phyloP scores from a whole-genome alignment of 2,888 invertebrate species.

The Galeopsomyia nigrocyanea region DNA sequence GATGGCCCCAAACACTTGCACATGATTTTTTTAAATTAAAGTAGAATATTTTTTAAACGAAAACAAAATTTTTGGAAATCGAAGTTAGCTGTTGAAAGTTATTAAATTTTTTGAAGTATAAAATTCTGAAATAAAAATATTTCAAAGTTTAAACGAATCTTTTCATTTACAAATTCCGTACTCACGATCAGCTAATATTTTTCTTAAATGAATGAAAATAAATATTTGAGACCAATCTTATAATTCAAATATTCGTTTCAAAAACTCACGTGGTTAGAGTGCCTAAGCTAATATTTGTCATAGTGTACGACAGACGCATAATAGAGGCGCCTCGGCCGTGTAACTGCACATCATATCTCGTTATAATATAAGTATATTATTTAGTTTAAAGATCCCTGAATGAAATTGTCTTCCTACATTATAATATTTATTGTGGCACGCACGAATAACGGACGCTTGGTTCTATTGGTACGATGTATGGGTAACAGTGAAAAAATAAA shows the following conservation, averaged over 20 bases:
- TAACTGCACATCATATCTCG: conserved; percentile 43
- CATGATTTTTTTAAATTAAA: too few relatives aligned
- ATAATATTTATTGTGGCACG: conserved; percentile 48
- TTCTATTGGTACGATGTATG: conserved; percentile 14
- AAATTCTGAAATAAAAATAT: conserved; percentile 14
- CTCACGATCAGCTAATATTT: neutral
- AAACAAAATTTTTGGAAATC: neutral
- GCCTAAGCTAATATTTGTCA: conserved; percentile 30
- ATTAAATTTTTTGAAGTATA: neutral
- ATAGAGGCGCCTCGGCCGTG: conserved; percentile 5
- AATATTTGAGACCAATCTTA: conserved; percentile 3
- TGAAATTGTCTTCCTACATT: conserved; percentile 42
- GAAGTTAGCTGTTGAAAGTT: too few relatives aligned
- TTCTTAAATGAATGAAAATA: neutral
- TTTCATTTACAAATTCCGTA: neutral
- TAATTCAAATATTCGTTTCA: neutral
- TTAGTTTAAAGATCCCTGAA: conserved; percentile 67
- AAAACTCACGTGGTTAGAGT: conserved; percentile 10
- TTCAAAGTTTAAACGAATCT: conserved; percentile 4
- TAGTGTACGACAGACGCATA: conserved; percentile 24
- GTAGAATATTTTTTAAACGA: neutral
- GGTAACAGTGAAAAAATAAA: conserved; percentile 18
- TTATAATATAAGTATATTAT: conserved; percentile 56
- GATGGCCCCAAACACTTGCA: too few relatives aligned
- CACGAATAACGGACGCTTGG: conserved; percentile 37